Conservation (phyloP, 1,140 invertebrate species). For the Melipona quadrifasciata region DNA sequence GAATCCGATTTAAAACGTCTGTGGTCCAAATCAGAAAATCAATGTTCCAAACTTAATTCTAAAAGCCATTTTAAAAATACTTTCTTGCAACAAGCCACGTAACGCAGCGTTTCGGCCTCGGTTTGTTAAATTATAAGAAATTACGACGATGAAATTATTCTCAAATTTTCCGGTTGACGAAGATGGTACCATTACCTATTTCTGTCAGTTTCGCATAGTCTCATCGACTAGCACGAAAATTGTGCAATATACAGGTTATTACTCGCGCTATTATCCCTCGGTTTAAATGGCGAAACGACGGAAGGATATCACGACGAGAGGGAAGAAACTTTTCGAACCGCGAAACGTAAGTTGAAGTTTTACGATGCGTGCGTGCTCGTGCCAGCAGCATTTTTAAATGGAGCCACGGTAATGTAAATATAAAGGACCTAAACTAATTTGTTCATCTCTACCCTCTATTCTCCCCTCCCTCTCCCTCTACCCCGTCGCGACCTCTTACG, state of each 20-base stretch:
- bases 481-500: slow-evolving; percentile 34
- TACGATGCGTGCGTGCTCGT: slow-evolving; percentile 3
- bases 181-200: neutral
- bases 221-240: neutral
- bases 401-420: slow-evolving; percentile 58
- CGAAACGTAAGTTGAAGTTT: slow-evolving; percentile 10
- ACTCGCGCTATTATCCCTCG: neutral
- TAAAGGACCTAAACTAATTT: slow-evolving; percentile 71
- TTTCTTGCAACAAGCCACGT: too few species aligned
- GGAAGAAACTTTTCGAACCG: neutral
- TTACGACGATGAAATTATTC: too few species aligned
- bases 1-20: too few species aligned
- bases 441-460: slow-evolving; percentile 21
- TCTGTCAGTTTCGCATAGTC: neutral
- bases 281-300: neutral
- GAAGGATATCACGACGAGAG: neutral
- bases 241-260: too few species aligned
- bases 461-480: neutral
- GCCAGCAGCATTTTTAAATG: slow-evolving; percentile 37
- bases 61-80: too few species aligned
- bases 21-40: too few species aligned
- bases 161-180: too few species aligned
- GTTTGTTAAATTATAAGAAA: too few species aligned
- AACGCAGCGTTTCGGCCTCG: too few species aligned
- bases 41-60: too few species aligned